Evolutionary conservation across 2,888 invertebrate genomes (phyloP), one percentile per base, ranked within the genome.

Genomic region (Cephus nigrinus): DNA sequence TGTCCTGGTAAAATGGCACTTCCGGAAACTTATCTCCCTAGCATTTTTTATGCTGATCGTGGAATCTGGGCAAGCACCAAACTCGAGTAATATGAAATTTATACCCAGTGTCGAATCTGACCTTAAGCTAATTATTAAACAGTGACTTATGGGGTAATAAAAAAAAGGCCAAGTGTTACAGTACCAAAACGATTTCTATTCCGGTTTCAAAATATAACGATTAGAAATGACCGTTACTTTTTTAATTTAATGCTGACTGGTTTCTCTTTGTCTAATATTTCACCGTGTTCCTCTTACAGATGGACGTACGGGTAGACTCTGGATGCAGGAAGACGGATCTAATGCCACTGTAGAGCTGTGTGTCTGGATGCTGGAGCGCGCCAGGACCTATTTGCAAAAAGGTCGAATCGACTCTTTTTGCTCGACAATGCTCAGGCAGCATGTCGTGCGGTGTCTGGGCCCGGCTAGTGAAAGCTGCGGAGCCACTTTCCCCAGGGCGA

Each of bases 401-500:
- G 74, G 79, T 68, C 81, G 79, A 80, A 78, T 79, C 78, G 73
- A 40, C 68, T 73, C 31, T 76, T 80, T 75, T 40, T 78, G 68
- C n/a, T 78, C 75, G 77, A 75, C 73, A 79, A 73, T 74, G 79
- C 75, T 72, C 75, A 75, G 77, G 76, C 81, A 77, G 79, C 80
- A 74, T 77, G 74, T 79, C 79, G 80, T 78, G 80, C 82, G 80
- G 80, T 31, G 69, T 75, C 78, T 75, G 78, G 76, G 81, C 82
- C 81, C 83, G 82, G 85, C 86, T 72, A 91, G 91, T 91, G 91
- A 91, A 91, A 91, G 91, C 89, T 91, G 88, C 87, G 82, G 85
- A 82, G 88, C 90, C 88, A 91, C 91, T 91, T 91, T 91, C 91
- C 88, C 91, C 90, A 84, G 84, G 85, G 86, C 82, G 83, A 83